Base-by-base conservation (phyloP, 92 coral and sea anemone species). In the Epizoanthus fatuus region DNA sequence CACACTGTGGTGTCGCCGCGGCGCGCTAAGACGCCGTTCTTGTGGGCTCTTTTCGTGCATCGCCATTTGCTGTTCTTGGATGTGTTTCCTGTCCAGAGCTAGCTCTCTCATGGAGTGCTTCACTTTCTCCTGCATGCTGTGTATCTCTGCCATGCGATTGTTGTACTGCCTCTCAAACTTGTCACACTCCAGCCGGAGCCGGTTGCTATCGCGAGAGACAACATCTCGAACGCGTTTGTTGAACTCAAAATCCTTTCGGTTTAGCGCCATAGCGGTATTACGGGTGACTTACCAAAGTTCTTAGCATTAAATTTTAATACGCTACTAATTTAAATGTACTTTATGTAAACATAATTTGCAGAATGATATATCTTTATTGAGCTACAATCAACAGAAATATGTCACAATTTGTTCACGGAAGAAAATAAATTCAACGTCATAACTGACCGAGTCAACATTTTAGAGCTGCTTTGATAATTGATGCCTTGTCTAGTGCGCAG, bases 141-240 rank as follows among this genome's bases (percentile, higher is more conserved):
- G 91, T 44, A 94, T 92, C 89, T 90, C 87, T 2, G 98, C 95
- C 85, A 94, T 42, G 29, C 98, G 95, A 37, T 57, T 89, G 19
- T 95, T 95, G 68, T 80, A 87, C 69, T 94, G 89, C 65, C 75
- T 92, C 85, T 92, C 98, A 87, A 84, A 89, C 74, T 87, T 92
- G 53, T 92, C 81, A 19, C 53, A 92, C 29, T 90, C 91, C 70
- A 89, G 73, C 40, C 92, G 74, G 1, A 94, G 91, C 44, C 75
- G 70, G 75, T 81, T 83, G 17, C 83, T 83, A 73, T 94, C 95
- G 17, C 95, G 91, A 39, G 95, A 92, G 19, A 94, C 94, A 6
- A 87, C 68, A 78, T 94, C 95, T 40, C 98, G 83, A 37, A 94
- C 90, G 16, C 98, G 91, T 69, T 92, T 94, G 73, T 94, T 94